phyloP scores from a whole-genome alignment of 1,140 invertebrate species.

The Phymorhynchus buccinoides region DNA sequence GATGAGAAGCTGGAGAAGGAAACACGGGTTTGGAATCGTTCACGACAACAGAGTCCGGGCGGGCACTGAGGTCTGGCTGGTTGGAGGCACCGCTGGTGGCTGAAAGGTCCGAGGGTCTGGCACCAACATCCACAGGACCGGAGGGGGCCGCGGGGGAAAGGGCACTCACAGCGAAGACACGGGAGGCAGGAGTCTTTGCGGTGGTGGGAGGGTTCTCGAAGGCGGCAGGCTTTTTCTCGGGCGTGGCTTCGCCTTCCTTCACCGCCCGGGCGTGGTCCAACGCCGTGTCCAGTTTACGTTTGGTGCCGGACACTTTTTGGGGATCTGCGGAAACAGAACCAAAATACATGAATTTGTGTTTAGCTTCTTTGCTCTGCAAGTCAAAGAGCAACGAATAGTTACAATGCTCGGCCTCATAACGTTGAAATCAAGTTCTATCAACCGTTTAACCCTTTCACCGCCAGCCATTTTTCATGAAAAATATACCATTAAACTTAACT shows the following conservation, averaged over 20 bases:
- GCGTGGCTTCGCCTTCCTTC: not conserved
- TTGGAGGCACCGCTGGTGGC: not conserved
- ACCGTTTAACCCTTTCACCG: too few species aligned
- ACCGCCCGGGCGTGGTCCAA: not conserved
- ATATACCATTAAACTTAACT: too few species aligned
- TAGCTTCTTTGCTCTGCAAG: too few species aligned
- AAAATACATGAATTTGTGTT: too few species aligned
- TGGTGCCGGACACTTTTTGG: not conserved
- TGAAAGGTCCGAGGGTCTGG: not conserved
- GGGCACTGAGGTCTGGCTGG: not conserved
- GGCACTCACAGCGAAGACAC: not conserved
- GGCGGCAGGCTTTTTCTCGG: not conserved
- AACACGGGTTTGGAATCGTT: not conserved
- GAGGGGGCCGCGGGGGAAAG: not conserved
- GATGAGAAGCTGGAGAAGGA: not conserved
- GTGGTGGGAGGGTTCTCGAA: not conserved
- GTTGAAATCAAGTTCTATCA: too few species aligned
- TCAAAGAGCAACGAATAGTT: too few species aligned
- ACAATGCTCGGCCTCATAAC: too few species aligned
- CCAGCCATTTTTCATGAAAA: too few species aligned
- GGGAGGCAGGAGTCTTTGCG: too few species aligned
- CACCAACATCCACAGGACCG: not conserved
- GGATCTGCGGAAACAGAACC: not conserved
- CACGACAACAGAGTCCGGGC: not conserved
- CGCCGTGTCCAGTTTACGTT: slow-evolving; percentile 20